phyloP scores from a whole-genome alignment of 1,140 invertebrate species.

The Goniozus legneri region DNA sequence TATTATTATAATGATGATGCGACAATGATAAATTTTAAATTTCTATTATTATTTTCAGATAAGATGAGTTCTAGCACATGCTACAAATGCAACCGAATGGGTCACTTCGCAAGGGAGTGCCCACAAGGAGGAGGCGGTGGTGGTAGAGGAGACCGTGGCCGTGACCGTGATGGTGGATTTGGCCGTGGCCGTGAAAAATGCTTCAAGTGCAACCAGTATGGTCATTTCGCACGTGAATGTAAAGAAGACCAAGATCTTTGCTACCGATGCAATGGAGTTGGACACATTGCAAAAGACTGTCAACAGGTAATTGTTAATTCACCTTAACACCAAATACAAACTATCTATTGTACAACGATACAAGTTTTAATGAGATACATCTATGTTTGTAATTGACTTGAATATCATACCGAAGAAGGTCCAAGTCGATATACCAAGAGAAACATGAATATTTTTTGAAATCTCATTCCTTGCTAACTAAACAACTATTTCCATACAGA shows the following conservation, averaged over 20 bases:
- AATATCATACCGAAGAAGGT: too few species aligned
- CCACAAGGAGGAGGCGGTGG: constrained; percentile 63
- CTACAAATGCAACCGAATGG: constrained; percentile 86
- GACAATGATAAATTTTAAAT: too few species aligned
- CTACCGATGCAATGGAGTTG: constrained; percentile 79
- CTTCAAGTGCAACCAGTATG: constrained; percentile 92
- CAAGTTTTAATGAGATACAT: too few species aligned
- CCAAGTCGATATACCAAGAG: too few species aligned
- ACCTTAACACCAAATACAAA: too few species aligned
- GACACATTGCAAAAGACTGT: constrained; percentile 88
- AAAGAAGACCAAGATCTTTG: constrained; percentile 81
- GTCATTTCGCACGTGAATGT: constrained; percentile 90
- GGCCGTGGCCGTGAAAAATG: constrained; percentile 75
- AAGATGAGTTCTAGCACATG: constrained; percentile 66
- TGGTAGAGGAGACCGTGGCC: constrained; percentile 52
- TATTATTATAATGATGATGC: too few species aligned
- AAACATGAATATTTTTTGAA: too few species aligned
- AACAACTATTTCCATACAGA: constrained; percentile 35
- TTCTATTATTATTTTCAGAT: too few species aligned
- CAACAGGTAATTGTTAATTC: constrained; percentile 55
- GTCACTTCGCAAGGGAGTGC: constrained; percentile 84
- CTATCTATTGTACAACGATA: too few species aligned
- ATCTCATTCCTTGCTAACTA: too few species aligned
- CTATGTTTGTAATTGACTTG: too few species aligned
- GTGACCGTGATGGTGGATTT: constrained; percentile 57